Percentiles rank a stretch among this genome's conserved stretches.
phyloP scores from a whole-genome alignment of 2,113 vertebrate species.

The Mungos mungo region DNA sequence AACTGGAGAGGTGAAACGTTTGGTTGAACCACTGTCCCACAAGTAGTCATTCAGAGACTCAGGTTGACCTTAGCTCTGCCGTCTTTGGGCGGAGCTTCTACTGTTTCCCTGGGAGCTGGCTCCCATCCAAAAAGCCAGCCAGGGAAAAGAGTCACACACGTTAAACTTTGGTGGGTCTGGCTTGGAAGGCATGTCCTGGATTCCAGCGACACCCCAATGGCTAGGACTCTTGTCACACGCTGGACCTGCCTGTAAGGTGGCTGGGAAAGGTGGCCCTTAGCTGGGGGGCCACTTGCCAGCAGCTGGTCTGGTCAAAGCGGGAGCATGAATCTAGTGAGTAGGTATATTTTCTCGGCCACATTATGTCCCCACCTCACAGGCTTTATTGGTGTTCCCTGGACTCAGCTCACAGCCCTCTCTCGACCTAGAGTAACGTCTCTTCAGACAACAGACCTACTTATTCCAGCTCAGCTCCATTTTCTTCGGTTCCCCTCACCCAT shows the following conservation, averaged over 20 bases:
- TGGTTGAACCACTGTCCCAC: neutral
- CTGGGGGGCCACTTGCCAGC: neutral
- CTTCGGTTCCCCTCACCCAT: neutral
- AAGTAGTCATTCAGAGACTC: neutral
- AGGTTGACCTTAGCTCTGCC: neutral
- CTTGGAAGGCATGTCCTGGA: neutral
- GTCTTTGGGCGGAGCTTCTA: neutral
- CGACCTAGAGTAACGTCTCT: neutral
- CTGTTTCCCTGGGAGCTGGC: neutral
- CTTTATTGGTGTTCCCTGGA: neutral
- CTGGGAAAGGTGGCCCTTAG: neutral
- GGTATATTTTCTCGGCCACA: neutral
- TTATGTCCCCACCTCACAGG: too few relatives aligned
- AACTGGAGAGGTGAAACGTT: neutral
- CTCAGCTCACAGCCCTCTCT: too few relatives aligned
- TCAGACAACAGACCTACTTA: neutral
- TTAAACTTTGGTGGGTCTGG: neutral
- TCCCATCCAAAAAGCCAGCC: neutral
- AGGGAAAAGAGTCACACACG: neutral
- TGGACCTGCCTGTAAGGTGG: fast-evolving
- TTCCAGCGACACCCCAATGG: neutral
- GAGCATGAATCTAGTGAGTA: too few relatives aligned
- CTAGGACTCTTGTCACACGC: neutral
- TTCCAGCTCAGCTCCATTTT: neutral
- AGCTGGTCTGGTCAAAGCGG: neutral